These are phyloP conservation scores for Ceramica pisi DNA, from an alignment of 2,888 invertebrate genomes.

Conservation along the genomic window DNA sequence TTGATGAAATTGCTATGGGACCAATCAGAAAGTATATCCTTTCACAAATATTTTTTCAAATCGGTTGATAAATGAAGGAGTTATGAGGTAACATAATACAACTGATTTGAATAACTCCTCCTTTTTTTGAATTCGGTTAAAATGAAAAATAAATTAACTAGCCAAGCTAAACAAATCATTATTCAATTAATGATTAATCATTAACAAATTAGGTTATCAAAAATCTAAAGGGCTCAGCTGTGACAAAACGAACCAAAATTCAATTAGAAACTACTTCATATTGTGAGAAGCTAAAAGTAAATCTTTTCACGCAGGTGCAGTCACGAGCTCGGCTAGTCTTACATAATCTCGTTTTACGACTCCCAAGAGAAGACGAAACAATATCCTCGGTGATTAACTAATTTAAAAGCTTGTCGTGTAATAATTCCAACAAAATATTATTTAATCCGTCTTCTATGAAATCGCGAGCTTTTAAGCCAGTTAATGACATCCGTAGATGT, in stretches of 20 bases:
- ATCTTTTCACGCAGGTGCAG: neutral
- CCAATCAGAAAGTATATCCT: too few relatives aligned
- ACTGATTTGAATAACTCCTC: too few relatives aligned
- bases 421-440: constrained; percentile 21
- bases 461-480: neutral
- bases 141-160: too few relatives aligned
- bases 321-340: constrained; percentile 1
- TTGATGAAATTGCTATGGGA: too few relatives aligned
- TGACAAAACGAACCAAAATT: neutral
- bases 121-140: too few relatives aligned
- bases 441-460: constrained; percentile 4
- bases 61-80: too few relatives aligned
- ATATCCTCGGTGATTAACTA: constrained; percentile 49
- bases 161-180: too few relatives aligned
- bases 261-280: too few relatives aligned
- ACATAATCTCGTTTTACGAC: constrained; percentile 40
- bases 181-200: too few relatives aligned
- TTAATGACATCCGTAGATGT: neutral
- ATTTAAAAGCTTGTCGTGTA: constrained; percentile 37
- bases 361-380: constrained; percentile 27
- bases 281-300: neutral
- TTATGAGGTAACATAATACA: too few relatives aligned
- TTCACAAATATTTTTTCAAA: too few relatives aligned
- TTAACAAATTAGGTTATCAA: too few relatives aligned
- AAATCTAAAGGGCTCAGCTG: neutral